A percentile compares a stretch with the other conserved stretches of the same genome.
Evolutionary conservation across 2,113 vertebrate species (phyloP).

Genomic region (Sylvia atricapilla): DNA sequence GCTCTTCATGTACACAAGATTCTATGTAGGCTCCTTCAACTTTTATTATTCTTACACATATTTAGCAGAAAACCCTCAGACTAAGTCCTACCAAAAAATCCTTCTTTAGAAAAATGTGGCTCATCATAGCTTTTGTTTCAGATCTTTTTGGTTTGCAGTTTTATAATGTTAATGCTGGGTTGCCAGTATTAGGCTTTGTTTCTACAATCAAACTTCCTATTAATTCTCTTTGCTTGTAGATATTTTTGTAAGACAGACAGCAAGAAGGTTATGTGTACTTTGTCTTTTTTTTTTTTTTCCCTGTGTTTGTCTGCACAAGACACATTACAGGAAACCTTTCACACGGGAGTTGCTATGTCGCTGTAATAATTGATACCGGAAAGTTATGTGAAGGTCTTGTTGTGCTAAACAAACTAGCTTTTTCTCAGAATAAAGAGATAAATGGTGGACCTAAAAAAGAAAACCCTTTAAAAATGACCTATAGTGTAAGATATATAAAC

Average conservation of each 20-base stretch:
- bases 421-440: slow-evolving; percentile 69
- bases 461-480: slow-evolving; percentile 69
- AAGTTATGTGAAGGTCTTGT: slow-evolving; percentile 77
- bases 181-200: not conserved
- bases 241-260: slow-evolving; percentile 23
- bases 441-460: slow-evolving; percentile 55
- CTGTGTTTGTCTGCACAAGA: slow-evolving; percentile 38
- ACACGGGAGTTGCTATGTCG: slow-evolving; percentile 60
- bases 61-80: not conserved
- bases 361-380: slow-evolving; percentile 72
- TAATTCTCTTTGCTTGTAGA: slow-evolving; percentile 52
- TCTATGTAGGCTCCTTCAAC: not conserved
- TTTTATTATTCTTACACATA: not conserved
- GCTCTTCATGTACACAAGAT: not conserved
- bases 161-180: not conserved
- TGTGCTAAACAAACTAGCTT: slow-evolving; percentile 69
- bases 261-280: slow-evolving; percentile 42
- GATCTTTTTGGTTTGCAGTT: not conserved
- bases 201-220: not conserved
- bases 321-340: slow-evolving; percentile 70
- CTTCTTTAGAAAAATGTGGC: not conserved
- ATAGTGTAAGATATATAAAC: slow-evolving; percentile 65
- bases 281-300: not conserved
- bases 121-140: not conserved
- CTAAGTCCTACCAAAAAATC: not conserved